These are phyloP conservation scores for Calephelis nemesis DNA, from an alignment of 1,140 invertebrate genomes.

Conservation along the genomic window DNA sequence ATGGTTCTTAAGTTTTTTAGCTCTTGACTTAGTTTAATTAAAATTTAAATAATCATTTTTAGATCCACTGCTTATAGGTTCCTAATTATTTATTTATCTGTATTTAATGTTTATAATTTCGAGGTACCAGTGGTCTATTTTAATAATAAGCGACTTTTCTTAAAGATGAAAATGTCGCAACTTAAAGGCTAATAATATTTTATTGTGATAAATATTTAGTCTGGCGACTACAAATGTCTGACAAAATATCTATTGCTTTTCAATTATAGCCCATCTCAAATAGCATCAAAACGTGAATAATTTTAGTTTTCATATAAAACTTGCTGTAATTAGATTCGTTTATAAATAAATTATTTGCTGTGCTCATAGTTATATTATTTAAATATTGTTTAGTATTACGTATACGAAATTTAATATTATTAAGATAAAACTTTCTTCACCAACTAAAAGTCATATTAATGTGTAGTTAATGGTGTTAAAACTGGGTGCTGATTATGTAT, in stretches of 20 bases:
- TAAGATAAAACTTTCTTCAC: neutral
- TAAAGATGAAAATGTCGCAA: too few species aligned
- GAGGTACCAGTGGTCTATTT: neutral
- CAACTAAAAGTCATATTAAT: neutral
- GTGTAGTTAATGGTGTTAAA: neutral
- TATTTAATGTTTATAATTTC: constrained; percentile 2
- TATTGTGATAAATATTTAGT: too few species aligned
- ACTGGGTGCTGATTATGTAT: too few species aligned
- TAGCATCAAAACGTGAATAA: too few species aligned
- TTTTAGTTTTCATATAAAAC: neutral
- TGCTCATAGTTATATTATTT: constrained; percentile 4
- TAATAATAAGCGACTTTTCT: neutral
- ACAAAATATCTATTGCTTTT: too few species aligned
- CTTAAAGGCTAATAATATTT: too few species aligned
- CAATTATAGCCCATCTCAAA: too few species aligned
- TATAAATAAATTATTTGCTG: constrained; percentile 11
- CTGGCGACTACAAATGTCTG: too few species aligned
- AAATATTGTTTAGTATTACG: constrained; percentile 2
- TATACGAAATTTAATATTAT: neutral
- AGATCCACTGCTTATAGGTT: constrained; percentile 16
- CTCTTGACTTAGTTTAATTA: constrained; percentile 15
- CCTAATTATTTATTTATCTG: constrained; percentile 14
- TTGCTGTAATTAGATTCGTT: constrained; percentile 1
- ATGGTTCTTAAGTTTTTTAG: constrained; percentile 33
- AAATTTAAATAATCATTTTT: constrained; percentile 3